phyloP scores from a whole-genome alignment of 2,888 invertebrate species.

The Strigamia crassipes region DNA sequence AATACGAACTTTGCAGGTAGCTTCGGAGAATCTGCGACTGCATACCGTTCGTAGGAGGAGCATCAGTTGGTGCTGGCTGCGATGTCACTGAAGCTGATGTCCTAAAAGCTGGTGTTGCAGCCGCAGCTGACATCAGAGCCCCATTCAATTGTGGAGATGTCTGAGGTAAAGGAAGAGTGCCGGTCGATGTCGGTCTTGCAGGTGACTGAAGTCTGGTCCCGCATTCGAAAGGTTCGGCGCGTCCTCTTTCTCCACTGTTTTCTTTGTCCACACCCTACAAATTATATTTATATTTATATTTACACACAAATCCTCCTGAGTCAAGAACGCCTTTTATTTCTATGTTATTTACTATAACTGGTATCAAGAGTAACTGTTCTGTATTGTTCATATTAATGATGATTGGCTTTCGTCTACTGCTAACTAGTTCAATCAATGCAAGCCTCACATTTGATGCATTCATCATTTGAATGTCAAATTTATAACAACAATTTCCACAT shows the following conservation, averaged over 20 bases:
- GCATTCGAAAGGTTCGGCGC: neutral
- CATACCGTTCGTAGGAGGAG: slow-evolving; percentile 44
- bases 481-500: too few species aligned
- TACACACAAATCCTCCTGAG: too few species aligned
- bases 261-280: slow-evolving; percentile 37
- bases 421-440: too few species aligned
- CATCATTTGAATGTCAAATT: too few species aligned
- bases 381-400: too few species aligned
- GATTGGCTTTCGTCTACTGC: too few species aligned
- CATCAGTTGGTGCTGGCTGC: slow-evolving; percentile 10
- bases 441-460: too few species aligned
- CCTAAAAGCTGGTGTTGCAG: neutral
- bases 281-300: too few species aligned
- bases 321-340: too few species aligned
- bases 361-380: too few species aligned
- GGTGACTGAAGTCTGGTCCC: neutral
- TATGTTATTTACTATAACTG: too few species aligned
- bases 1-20: slow-evolving; percentile 47
- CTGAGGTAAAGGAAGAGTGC: slow-evolving; percentile 9
- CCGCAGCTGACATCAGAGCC: neutral
- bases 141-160: slow-evolving; percentile 41
- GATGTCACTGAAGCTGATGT: neutral
- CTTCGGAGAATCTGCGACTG: slow-evolving; percentile 46
- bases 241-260: slow-evolving; percentile 3
- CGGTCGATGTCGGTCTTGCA: neutral